These are phyloP conservation scores for Rhinoderma darwinii DNA, from an alignment of 2,113 vertebrate species.

Conservation along the genomic window DNA sequence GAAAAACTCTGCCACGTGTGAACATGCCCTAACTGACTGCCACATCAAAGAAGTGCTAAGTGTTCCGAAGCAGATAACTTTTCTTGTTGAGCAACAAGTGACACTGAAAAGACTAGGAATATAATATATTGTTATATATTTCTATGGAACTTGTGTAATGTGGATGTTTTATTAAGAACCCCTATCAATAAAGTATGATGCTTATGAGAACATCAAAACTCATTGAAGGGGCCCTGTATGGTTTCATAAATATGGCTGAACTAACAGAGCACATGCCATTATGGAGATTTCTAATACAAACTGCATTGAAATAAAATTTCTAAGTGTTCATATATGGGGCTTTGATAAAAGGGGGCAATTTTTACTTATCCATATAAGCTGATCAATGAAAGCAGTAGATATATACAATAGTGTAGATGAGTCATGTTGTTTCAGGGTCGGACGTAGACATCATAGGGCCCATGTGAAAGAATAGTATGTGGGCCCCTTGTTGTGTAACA, in stretches of 20 bases:
- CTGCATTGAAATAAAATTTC: no score
- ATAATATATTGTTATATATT: not conserved
- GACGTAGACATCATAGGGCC: not conserved
- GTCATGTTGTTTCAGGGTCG: not conserved
- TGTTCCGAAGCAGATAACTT: not conserved
- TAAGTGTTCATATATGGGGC: no score
- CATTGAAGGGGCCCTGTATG: not conserved
- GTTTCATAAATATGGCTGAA: not conserved
- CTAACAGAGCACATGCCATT: not conserved
- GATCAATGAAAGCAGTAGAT: no score
- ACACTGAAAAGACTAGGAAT: not conserved
- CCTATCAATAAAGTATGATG: not conserved
- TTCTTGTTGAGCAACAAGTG: not conserved
- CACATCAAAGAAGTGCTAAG: not conserved
- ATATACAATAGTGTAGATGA: not conserved
- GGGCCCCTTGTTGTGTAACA: no score
- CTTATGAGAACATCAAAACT: not conserved
- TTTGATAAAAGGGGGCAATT: no score
- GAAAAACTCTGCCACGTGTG: no score
- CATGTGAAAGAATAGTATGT: no score
- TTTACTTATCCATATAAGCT: no score
- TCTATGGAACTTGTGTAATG: not conserved
- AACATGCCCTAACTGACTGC: no score
- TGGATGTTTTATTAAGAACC: not conserved
- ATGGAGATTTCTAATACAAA: no score